Conservation (phyloP, 2,888 invertebrate genomes). For the Andrena fulva region DNA sequence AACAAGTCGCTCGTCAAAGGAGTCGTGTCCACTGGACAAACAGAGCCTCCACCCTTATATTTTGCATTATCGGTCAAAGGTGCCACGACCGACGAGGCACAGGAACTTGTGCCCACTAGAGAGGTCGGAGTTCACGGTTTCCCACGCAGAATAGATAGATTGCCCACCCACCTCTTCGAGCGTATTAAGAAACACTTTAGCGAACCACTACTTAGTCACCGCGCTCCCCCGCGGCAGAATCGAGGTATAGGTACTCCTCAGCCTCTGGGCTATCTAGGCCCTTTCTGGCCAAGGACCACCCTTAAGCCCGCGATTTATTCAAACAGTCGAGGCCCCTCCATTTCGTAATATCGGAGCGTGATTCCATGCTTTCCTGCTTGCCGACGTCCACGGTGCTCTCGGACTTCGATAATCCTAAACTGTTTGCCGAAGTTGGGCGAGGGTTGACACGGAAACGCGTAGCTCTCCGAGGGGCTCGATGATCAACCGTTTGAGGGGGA, state of each 20-base stretch:
- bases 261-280: neutral
- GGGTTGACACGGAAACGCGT: neutral
- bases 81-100: no score
- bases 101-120: no score
- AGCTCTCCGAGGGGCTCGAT: neutral
- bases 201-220: slow-evolving; percentile 15
- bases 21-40: neutral
- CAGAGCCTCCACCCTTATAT: neutral
- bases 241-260: neutral
- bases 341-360: slow-evolving; percentile 33
- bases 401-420: slow-evolving; percentile 66
- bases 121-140: no score
- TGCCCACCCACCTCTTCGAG: neutral
- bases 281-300: neutral
- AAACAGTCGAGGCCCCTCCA: slow-evolving; percentile 30
- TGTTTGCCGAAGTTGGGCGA: slow-evolving; percentile 51
- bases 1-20: neutral
- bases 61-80: neutral
- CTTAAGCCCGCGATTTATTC: slow-evolving; percentile 52
- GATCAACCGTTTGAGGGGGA: neutral
- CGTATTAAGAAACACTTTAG: slow-evolving; percentile 23
- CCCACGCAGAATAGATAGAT: neutral
- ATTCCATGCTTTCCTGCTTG: slow-evolving; percentile 37
- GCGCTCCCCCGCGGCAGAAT: neutral
- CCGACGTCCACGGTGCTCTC: slow-evolving; percentile 23